phyloP scores from a whole-genome alignment of 53 echinoderm and acorn worm species.

The Luidia sarsii region DNA sequence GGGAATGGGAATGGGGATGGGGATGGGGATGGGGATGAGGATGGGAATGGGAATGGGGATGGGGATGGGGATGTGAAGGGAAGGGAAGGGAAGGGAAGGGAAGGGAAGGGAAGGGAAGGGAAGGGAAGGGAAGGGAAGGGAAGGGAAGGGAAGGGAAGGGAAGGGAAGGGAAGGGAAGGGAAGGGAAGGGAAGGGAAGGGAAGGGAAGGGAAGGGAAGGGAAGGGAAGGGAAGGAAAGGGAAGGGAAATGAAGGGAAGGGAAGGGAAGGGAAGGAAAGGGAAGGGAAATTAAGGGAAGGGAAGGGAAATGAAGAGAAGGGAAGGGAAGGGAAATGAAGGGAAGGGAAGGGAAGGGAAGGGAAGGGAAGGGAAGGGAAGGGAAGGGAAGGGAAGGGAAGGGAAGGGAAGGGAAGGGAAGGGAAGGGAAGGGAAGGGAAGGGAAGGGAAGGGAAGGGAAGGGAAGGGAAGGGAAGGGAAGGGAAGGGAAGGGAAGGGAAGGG shows the following conservation, averaged over 20 bases:
- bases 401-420: constrained; percentile 4
- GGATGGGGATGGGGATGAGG: too few relatives aligned
- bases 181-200: too few relatives aligned
- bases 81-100: too few relatives aligned
- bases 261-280: constrained; percentile 1
- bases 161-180: too few relatives aligned
- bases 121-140: too few relatives aligned
- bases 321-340: neutral
- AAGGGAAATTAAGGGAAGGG: neutral
- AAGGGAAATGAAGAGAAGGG: neutral
- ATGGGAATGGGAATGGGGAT: too few relatives aligned
- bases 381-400: constrained; percentile 4
- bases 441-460: neutral
- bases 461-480: constrained; percentile 4
- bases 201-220: too few relatives aligned
- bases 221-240: too few relatives aligned
- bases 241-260: neutral
- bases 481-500: constrained; percentile 4
- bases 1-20: too few relatives aligned
- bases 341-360: neutral
- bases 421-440: neutral
- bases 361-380: neutral
- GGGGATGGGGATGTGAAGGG: too few relatives aligned
- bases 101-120: too few relatives aligned
- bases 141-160: too few relatives aligned